Conservation (phyloP, 1,140 invertebrate species). For the Ostrea denselamellosa region DNA sequence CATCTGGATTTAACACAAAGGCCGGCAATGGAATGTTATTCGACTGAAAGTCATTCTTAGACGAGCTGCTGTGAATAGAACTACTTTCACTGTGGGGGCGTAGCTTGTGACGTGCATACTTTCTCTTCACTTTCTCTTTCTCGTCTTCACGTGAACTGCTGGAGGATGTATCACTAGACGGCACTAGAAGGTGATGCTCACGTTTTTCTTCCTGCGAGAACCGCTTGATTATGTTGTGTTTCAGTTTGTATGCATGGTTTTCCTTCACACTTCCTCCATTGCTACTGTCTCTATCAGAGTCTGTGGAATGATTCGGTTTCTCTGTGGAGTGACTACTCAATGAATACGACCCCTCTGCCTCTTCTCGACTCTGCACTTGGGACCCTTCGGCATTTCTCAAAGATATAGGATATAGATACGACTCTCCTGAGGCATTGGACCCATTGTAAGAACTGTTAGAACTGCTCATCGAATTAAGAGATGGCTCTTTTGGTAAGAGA, state of each 20-base stretch:
- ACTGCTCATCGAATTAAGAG: neutral
- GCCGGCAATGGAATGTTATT: conserved; percentile 81
- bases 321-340: conserved; percentile 26
- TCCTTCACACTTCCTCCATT: conserved; percentile 49
- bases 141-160: conserved; percentile 64
- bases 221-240: conserved; percentile 94
- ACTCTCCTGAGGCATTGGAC: neutral
- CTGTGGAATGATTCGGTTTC: conserved; percentile 28
- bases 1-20: conserved; percentile 90
- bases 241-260: conserved; percentile 90
- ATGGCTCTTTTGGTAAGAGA: conserved; percentile 29
- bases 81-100: conserved; percentile 46
- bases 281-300: conserved; percentile 26
- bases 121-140: conserved; percentile 53
- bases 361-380: neutral
- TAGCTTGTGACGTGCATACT: conserved; percentile 69
- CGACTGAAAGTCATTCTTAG: neutral
- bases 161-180: conserved; percentile 62
- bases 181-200: conserved; percentile 63
- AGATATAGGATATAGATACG: neutral
- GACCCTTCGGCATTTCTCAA: neutral
- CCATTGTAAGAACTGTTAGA: neutral
- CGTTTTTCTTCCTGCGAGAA: conserved; percentile 81
- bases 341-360: neutral
- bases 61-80: conserved; percentile 58